Evolutionary conservation across 2,888 invertebrate genomes (phyloP).

Genomic region (Griposia aprilina): DNA sequence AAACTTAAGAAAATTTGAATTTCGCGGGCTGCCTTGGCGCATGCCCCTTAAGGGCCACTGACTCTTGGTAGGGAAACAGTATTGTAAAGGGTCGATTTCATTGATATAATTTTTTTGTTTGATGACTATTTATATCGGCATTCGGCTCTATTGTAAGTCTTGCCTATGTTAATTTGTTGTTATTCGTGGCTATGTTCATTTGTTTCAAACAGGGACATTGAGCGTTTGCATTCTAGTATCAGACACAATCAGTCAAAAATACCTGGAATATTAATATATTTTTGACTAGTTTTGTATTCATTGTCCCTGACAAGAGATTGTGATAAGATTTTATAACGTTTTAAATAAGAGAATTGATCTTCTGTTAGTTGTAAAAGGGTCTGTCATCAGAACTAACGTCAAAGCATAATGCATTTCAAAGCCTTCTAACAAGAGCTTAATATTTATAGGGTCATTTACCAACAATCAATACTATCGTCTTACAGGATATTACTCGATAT

Average conservation of each 20-base stretch:
- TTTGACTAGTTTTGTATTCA: not conserved
- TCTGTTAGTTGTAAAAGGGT: not conserved
- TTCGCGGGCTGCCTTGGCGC: too few relatives aligned
- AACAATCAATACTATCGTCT: not conserved
- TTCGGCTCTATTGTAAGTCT: not conserved
- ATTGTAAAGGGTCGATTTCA: too few relatives aligned
- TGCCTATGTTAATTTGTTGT: too few relatives aligned
- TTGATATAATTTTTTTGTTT: not conserved
- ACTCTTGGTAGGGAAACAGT: not conserved
- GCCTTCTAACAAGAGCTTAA: not conserved
- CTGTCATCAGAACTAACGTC: not conserved
- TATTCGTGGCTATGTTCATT: not conserved
- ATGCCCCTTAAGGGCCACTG: not conserved
- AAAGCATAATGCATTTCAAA: not conserved
- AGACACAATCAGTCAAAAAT: not conserved
- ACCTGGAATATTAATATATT: not conserved
- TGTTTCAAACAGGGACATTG: not conserved
- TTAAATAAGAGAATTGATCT: not conserved
- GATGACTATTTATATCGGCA: not conserved
- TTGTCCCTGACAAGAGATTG: not conserved
- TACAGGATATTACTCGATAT: constrained; percentile 25
- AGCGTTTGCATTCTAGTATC: not conserved
- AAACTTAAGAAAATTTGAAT: too few relatives aligned
- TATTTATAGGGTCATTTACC: not conserved
- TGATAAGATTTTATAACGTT: not conserved